Conservation (phyloP, 2,888 invertebrate genomes). For the Branchellion lobata region DNA sequence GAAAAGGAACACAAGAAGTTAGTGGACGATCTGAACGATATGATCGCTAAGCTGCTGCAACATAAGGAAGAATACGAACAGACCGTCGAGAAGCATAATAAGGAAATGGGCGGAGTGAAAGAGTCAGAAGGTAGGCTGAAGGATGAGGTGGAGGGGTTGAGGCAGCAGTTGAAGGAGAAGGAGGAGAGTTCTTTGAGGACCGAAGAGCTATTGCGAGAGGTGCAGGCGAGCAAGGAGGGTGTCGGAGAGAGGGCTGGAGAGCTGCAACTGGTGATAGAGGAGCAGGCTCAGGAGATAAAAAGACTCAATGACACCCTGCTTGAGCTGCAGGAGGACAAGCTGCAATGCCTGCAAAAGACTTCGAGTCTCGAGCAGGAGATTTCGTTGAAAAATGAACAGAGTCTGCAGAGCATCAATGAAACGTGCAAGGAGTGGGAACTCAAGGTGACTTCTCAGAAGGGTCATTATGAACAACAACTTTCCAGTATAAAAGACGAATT, state of each 20-base stretch:
- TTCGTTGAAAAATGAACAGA: not conserved
- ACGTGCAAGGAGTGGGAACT: not conserved
- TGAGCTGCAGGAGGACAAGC: not conserved
- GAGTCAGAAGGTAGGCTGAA: not conserved
- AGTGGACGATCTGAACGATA: not conserved
- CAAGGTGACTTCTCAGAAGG: not conserved
- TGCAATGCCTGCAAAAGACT: not conserved
- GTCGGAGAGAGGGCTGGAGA: too few relatives aligned
- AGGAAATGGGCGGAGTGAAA: not conserved
- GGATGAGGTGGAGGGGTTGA: constrained; percentile 12
- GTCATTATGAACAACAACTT: not conserved
- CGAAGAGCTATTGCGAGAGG: constrained; percentile 17
- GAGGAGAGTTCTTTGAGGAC: not conserved
- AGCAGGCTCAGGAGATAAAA: not conserved
- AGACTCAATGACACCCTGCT: too few relatives aligned
- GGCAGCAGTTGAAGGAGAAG: constrained; percentile 13
- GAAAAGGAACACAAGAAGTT: not conserved
- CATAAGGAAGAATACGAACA: not conserved
- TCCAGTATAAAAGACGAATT: not conserved
- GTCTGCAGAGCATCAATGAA: not conserved
- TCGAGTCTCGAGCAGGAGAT: not conserved
- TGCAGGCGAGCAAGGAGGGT: constrained; percentile 24
- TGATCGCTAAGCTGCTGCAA: not conserved
- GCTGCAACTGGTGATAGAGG: not conserved
- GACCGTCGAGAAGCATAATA: not conserved